Evolutionary conservation across 1,140 invertebrate genomes (phyloP).

Genomic region (Diachasma alloeum): DNA sequence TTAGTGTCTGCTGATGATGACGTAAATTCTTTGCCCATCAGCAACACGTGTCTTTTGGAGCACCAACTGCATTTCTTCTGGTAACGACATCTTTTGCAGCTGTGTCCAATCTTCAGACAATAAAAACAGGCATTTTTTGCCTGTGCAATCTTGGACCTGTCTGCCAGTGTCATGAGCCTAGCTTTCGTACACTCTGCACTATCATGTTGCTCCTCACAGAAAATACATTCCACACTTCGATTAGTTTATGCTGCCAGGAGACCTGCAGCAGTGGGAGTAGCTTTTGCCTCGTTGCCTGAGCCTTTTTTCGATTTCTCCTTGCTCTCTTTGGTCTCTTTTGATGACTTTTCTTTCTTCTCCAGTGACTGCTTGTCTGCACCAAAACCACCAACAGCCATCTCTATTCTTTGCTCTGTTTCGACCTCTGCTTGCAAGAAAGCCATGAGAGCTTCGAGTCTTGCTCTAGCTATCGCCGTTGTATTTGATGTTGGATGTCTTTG

Average conservation of each 20-base stretch:
- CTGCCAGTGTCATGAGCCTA: neutral
- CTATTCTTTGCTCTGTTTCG: conserved; percentile 39
- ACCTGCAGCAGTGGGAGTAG: neutral
- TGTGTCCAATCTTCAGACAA: neutral
- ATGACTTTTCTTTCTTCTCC: too few species aligned
- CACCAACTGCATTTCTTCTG: neutral
- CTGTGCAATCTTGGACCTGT: neutral
- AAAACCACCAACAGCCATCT: conserved; percentile 34
- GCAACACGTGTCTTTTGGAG: neutral
- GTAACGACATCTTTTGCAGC: neutral
- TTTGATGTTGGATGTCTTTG: conserved; percentile 23
- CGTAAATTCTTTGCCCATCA: neutral
- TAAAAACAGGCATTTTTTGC: neutral
- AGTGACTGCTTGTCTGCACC: neutral
- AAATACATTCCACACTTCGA: neutral
- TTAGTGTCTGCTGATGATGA: neutral
- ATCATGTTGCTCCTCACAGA: neutral
- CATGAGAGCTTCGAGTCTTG: conserved; percentile 33
- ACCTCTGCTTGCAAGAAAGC: conserved; percentile 41
- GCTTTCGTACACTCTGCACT: neutral
- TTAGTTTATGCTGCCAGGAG: neutral
- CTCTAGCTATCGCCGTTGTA: neutral
- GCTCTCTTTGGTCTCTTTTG: too few species aligned
- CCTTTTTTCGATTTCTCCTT: too few species aligned
- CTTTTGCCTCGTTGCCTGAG: neutral